Evolutionary conservation across 2,113 vertebrate genomes (phyloP), one percentile per base, ranked within the genome.

Genomic region (Ciconia stormi): DNA sequence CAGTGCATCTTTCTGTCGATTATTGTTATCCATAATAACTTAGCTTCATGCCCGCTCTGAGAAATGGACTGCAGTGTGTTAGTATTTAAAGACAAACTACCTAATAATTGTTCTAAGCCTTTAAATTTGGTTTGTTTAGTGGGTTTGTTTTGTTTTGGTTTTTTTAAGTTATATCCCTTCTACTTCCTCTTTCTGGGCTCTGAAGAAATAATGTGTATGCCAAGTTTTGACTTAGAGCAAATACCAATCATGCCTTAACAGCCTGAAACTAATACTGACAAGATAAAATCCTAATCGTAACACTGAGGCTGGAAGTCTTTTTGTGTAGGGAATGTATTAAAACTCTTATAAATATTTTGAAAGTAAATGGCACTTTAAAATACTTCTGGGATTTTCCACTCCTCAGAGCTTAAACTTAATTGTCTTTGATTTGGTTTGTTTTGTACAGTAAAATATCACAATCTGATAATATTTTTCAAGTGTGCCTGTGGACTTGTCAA

Each of bases 301-400:
- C 11, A 72, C 44, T 67, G 36, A 69, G 36, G 22, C 61, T 89
- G 56, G 30, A 79, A 82, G 34, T 16, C 55, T 34, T 78, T 88
- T 59, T 65, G 42, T 72, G 40, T 84, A 87, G 26, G 55, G 58
- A 59, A 72, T 71, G 46, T 91, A 59, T 89, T 95, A 59, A 77
- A 95, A 62, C 21, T 78, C 55, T 34, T 58, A 34, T 1, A 83
- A 62, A 56, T 61, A 69, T 34, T 89, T 89, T 73, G 63, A 80
- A 72, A 93, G 42, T 65, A 89, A 96, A 87, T 56, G 27, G 80
- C 87, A 91, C 84, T 95, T 94, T 25, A 87, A 86, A 85, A 62
- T 91, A 86, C 27, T 87, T 72, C 3, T 16, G 25, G 56, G 61
- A 32, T 87, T 96, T 96, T 95, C 52, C 11, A 65, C 25, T 90